phyloP scores from a whole-genome alignment of 2,888 invertebrate species.

The Meloe dianella region DNA sequence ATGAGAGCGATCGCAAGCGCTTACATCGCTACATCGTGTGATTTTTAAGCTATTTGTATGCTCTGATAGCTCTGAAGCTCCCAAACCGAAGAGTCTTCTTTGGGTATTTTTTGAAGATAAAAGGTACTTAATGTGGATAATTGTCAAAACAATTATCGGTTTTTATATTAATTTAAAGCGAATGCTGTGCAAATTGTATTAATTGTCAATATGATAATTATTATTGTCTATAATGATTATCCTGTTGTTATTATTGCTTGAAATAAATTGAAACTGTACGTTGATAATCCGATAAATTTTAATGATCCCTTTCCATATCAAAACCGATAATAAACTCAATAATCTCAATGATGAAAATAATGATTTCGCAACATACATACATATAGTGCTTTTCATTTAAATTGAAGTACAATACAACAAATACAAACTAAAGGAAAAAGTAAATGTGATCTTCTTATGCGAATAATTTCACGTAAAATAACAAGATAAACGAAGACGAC shows the following conservation, averaged over 20 bases:
- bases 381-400: not conserved
- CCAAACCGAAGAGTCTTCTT: too few species aligned
- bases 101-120: too few species aligned
- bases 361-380: constrained; percentile 13
- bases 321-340: constrained; percentile 41
- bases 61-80: too few species aligned
- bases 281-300: constrained; percentile 34
- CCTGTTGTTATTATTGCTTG: not conserved
- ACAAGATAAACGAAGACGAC: constrained; percentile 31
- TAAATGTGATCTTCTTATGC: not conserved
- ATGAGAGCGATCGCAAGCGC: too few species aligned
- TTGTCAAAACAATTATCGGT: too few species aligned
- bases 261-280: constrained; percentile 3
- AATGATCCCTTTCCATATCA: constrained; percentile 36
- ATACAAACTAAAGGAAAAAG: not conserved
- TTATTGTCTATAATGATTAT: not conserved
- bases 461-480: constrained; percentile 24
- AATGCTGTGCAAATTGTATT: not conserved
- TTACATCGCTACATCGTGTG: too few species aligned
- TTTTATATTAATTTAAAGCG: too few species aligned
- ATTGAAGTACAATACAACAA: not conserved
- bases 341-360: constrained; percentile 40
- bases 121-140: too few species aligned
- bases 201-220: not conserved
- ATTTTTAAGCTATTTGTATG: too few species aligned